These are phyloP conservation scores for Pampusana beccarii DNA, from an alignment of 2,113 vertebrate genomes.

Conservation along the genomic window DNA sequence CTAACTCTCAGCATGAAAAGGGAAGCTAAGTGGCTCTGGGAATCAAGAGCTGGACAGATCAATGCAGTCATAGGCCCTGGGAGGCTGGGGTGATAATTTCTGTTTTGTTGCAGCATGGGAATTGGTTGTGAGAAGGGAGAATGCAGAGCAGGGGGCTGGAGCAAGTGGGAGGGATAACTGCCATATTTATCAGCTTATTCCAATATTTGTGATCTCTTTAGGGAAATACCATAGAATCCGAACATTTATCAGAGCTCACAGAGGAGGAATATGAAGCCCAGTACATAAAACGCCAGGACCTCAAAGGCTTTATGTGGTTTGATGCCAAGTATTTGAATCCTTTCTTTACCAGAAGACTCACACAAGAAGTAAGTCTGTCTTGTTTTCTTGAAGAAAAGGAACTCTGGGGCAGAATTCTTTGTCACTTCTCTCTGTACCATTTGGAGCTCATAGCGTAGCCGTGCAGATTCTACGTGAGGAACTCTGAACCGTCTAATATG, in stretches of 20 bases:
- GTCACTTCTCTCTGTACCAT: not conserved
- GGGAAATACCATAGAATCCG: constrained; percentile 93
- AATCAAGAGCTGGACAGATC: not conserved
- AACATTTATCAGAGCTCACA: constrained; percentile 95
- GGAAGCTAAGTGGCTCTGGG: not conserved
- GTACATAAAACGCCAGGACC: constrained; percentile 91
- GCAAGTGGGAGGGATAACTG: not conserved
- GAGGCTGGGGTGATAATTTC: not conserved
- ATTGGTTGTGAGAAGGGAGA: not conserved
- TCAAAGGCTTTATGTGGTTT: constrained; percentile 98
- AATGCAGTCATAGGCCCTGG: not conserved
- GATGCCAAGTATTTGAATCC: constrained; percentile 98
- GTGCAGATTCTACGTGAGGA: not conserved
- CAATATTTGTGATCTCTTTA: constrained; percentile 46
- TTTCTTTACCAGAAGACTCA: constrained; percentile 95
- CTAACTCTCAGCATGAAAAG: not conserved
- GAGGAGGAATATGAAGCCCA: constrained; percentile 98
- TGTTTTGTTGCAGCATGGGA: not conserved
- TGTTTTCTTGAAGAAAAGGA: not conserved
- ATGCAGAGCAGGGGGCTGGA: not conserved
- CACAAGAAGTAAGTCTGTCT: constrained; percentile 87
- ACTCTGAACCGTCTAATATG: not conserved
- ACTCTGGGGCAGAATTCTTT: not conserved
- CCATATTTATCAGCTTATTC: not conserved
- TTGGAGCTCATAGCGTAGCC: not conserved